Conservation (phyloP, 2,113 vertebrate species). For the Rhegmatorhina hoffmannsi region DNA sequence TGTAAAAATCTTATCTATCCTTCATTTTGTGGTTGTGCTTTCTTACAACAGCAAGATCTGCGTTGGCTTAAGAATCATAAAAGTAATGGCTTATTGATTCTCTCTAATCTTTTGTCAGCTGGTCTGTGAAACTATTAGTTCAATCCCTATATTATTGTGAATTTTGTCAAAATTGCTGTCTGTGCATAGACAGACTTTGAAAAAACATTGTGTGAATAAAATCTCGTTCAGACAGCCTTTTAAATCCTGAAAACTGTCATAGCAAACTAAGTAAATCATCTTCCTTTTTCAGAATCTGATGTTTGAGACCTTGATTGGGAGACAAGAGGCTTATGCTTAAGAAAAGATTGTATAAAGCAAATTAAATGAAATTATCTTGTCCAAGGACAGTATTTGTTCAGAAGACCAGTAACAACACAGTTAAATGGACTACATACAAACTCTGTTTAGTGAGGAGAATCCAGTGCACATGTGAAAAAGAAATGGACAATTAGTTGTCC, state of each 20-base stretch:
- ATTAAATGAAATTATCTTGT: neutral
- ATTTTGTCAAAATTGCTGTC: neutral
- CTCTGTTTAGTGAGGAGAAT: neutral
- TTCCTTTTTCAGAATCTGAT: neutral
- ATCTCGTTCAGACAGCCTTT: neutral
- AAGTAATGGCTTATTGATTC: neutral
- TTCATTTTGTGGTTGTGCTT: neutral
- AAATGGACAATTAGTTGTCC: neutral
- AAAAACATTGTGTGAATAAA: neutral
- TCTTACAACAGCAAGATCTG: neutral
- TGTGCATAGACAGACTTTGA: neutral
- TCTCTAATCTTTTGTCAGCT: neutral
- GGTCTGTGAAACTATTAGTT: neutral
- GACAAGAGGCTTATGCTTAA: neutral
- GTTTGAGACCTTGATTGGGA: neutral
- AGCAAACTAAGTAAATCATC: neutral
- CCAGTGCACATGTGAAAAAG: neutral
- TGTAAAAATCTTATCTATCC: neutral
- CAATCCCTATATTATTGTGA: neutral
- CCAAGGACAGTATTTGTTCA: neutral
- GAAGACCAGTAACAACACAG: neutral
- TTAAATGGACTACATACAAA: neutral
- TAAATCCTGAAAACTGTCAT: neutral
- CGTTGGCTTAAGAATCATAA: neutral
- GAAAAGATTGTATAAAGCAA: neutral